These are phyloP conservation scores for Aurelia aurita complex sp. Pacific DNA, from an alignment of 30 jellyfish, hydroid and myxozoan genomes.

Conservation along the genomic window DNA sequence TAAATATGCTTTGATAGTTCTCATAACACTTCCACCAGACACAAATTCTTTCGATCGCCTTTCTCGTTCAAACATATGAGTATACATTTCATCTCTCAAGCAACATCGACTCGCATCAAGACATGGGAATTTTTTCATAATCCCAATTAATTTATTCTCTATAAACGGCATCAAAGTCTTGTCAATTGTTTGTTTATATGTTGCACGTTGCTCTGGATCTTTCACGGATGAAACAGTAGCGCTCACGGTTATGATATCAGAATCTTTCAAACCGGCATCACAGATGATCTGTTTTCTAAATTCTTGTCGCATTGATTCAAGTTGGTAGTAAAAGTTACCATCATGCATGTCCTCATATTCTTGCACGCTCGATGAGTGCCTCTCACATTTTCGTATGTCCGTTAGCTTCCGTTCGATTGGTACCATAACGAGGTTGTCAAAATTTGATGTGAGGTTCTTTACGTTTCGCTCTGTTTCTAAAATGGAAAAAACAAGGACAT, in stretches of 20 bases:
- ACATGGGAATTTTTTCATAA: conserved; percentile 43
- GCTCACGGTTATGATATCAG: conserved; percentile 20
- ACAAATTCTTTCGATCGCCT: not conserved
- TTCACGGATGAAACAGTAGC: conserved; percentile 14
- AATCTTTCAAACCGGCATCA: not conserved
- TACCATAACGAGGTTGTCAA: conserved; percentile 2
- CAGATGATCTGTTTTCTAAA: conserved; percentile 5
- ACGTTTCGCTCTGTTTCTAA: conserved; percentile 42
- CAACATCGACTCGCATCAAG: not conserved
- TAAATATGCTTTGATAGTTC: conserved; percentile 50
- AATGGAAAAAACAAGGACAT: not conserved
- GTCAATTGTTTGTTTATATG: not conserved
- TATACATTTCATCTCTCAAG: conserved; percentile 37
- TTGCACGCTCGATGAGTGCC: conserved; percentile 31
- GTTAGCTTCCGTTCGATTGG: conserved; percentile 27
- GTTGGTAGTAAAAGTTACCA: conserved; percentile 56
- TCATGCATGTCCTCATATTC: conserved; percentile 52
- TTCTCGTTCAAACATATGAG: conserved; percentile 43
- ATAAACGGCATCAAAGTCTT: conserved; percentile 9
- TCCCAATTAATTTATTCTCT: conserved; percentile 5
- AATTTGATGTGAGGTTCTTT: conserved; percentile 1
- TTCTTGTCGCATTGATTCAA: conserved; percentile 35
- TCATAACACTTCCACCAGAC: conserved; percentile 26
- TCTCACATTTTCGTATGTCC: conserved; percentile 14
- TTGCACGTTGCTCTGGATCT: not conserved